Conservation (phyloP, 2,888 invertebrate species). For the Plagodis pulveraria region DNA sequence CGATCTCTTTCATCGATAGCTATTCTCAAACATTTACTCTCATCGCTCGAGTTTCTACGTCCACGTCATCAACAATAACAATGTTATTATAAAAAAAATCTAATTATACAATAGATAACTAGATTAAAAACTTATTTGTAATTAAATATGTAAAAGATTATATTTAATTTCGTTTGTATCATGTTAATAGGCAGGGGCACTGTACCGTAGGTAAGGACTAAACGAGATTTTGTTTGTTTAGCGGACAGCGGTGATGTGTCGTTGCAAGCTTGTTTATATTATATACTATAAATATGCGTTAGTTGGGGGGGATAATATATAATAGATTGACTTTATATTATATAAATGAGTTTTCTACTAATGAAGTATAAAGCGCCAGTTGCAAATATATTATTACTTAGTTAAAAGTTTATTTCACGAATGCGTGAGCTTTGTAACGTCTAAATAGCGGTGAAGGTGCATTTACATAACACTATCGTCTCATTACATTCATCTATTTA, state of each 20-base stretch:
- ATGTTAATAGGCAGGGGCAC: constrained; percentile 45
- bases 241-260: constrained; percentile 31
- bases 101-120: constrained; percentile 64
- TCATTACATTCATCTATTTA: constrained; percentile 28
- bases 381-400: constrained; percentile 20
- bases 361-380: constrained; percentile 19
- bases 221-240: constrained; percentile 28
- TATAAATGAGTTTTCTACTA: constrained; percentile 33
- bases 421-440: constrained; percentile 25
- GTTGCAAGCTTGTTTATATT: constrained; percentile 42
- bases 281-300: constrained; percentile 36
- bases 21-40: not conserved
- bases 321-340: constrained; percentile 34
- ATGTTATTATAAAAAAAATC: constrained; percentile 57
- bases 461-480: constrained; percentile 66
- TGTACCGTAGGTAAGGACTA: constrained; percentile 34
- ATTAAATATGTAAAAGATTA: constrained; percentile 58
- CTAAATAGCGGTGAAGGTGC: constrained; percentile 69
- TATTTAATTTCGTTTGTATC: constrained; percentile 58
- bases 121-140: constrained; percentile 69
- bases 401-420: constrained; percentile 15
- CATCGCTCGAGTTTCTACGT: constrained; percentile 43
- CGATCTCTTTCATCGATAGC: not conserved
- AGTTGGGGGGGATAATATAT: constrained; percentile 30
- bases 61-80: constrained; percentile 47